A percentile compares a stretch with the other conserved stretches of the same genome.
Evolutionary conservation across 2,888 invertebrate species (phyloP).

Genomic region (Hydrotaea cyrtoneurina): DNA sequence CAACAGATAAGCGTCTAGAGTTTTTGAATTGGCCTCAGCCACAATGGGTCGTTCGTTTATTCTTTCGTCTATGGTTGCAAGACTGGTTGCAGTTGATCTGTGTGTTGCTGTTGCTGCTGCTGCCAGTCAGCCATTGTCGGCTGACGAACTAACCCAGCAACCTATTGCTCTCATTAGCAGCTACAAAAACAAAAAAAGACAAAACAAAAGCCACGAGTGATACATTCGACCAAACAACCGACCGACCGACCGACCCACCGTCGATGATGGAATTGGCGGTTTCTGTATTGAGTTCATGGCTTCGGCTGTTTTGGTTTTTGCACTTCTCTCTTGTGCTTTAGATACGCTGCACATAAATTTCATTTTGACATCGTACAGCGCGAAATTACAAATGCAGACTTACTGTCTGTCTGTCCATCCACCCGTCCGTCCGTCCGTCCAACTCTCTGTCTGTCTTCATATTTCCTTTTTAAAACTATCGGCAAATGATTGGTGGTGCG

Average conservation of each 20-base stretch:
- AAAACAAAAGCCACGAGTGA: constrained; percentile 49
- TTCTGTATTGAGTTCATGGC: constrained; percentile 40
- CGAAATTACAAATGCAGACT: constrained; percentile 50
- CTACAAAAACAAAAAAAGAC: too few relatives aligned
- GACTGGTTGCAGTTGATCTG: constrained; percentile 43
- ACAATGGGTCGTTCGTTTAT: constrained; percentile 19
- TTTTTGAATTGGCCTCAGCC: constrained; percentile 25
- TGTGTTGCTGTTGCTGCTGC: constrained; percentile 36
- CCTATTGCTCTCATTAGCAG: constrained; percentile 68
- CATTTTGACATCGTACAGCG: constrained; percentile 52
- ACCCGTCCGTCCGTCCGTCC: background rate
- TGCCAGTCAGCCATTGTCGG: constrained; percentile 18
- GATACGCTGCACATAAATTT: constrained; percentile 64
- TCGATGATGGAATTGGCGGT: constrained; percentile 53
- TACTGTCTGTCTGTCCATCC: constrained; percentile 42
- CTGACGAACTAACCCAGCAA: constrained; percentile 65
- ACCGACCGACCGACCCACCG: too few relatives aligned
- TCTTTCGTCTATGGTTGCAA: constrained; percentile 22
- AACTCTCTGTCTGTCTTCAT: constrained; percentile 11
- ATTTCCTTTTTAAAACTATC: constrained; percentile 19
- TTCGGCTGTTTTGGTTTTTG: background rate
- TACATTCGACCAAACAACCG: constrained; percentile 31
- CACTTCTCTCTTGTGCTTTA: constrained; percentile 31
- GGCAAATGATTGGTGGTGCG: constrained; percentile 5
- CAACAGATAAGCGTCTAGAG: constrained; percentile 23